phyloP scores from a whole-genome alignment of 2,113 vertebrate genomes.

The Argyrosomus japonicus region DNA sequence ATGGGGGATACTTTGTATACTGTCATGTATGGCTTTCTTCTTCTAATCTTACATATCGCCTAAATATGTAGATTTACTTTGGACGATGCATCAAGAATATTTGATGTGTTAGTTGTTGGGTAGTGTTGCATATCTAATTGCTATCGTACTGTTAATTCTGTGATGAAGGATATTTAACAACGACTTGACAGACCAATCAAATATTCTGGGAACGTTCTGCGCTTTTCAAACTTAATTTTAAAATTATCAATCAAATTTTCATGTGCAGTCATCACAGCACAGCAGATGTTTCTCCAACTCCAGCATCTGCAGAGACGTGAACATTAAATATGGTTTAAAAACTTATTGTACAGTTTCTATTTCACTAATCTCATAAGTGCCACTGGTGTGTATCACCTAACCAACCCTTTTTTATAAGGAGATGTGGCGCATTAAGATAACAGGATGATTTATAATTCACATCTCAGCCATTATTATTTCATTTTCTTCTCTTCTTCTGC shows the following conservation, averaged over 20 bases:
- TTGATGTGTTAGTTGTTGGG: background rate
- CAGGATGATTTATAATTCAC: constrained; percentile 23
- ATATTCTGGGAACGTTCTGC: constrained; percentile 33
- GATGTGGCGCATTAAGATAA: constrained; percentile 14
- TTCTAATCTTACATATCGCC: background rate
- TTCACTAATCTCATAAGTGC: constrained; percentile 20
- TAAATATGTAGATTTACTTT: background rate
- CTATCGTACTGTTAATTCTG: constrained; percentile 31
- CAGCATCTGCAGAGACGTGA: constrained; percentile 10
- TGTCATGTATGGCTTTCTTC: background rate
- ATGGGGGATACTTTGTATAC: background rate
- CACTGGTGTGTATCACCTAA: constrained; percentile 36
- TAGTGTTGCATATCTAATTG: constrained; percentile 35
- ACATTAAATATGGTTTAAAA: background rate
- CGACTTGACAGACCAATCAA: constrained; percentile 30
- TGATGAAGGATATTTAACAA: constrained; percentile 17
- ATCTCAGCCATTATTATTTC: constrained; percentile 30
- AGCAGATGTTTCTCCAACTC: constrained; percentile 49
- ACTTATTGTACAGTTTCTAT: background rate
- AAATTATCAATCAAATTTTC: constrained; percentile 27
- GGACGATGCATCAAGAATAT: background rate
- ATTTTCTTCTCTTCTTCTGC: constrained; percentile 7
- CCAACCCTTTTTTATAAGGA: background rate
- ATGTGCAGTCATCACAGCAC: constrained; percentile 12
- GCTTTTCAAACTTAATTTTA: constrained; percentile 23